Base-by-base conservation (phyloP, 2,113 vertebrate species). In the Sarotherodon lohbergeri region DNA sequence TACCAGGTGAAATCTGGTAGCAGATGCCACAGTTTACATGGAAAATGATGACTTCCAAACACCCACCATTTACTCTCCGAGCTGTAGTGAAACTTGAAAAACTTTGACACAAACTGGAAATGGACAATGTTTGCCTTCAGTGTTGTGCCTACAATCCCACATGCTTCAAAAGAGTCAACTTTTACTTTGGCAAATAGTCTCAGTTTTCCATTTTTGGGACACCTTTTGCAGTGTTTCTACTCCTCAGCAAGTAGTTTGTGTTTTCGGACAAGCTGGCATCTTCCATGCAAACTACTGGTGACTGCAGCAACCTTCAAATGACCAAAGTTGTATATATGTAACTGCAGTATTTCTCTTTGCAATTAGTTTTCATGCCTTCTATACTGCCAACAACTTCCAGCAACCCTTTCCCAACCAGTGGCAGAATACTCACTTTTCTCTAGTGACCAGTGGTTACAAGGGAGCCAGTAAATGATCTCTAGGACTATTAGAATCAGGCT, bases 141-240 rank as follows among this genome's bases (percentile, higher is more conserved):
- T 24, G 12, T 43, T 27, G 8, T 27, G 0, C 13, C 39, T 10
- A 46, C 13, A 24, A 46, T 46, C 39, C 2, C 22, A 27, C 22
- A 27, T 24, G 41, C 13, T 73, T 46, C 22, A 46, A 46, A 73
- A 4, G n/a, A 43, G 22, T 27, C 13, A 73, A 73, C 66, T 0
- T 71, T 24, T 41, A 68, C 36, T 68, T 71, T 16, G 0, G 39
- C 0, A 9, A 41, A 71, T 9, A 16, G 66, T 16, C 39, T 71
- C 14, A 14, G 66, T 27, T 71, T 46, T 24, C n/a, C 3, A 43
- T 16, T 71, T 27, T 12, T 24, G 66, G 13, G 22, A 39, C 66
- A 14, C 39, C 24, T 71, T 46, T 24, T 24, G 39, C n/a, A 73
- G 66, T 9, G 24, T 43, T 43, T 0, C 39, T 71, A 68, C 34